Conservation (phyloP, 1,140 invertebrate species). For the Asbolus verrucosus region DNA sequence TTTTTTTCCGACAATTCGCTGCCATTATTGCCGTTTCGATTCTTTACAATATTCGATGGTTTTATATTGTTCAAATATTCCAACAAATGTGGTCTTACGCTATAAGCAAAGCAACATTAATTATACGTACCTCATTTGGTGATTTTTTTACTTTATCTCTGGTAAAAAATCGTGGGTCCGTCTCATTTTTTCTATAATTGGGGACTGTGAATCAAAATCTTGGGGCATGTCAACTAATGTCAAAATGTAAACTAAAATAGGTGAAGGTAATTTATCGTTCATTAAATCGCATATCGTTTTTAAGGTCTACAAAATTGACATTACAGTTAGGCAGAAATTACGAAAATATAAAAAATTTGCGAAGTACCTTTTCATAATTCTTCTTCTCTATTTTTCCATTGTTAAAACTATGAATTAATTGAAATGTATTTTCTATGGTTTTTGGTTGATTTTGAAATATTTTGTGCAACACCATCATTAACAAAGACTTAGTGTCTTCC, state of each 20-base stretch:
- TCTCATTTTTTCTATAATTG: conserved; percentile 52
- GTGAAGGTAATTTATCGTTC: conserved; percentile 55
- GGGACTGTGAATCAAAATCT: conserved; percentile 42
- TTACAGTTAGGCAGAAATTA: too few species aligned
- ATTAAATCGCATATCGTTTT: conserved; percentile 53
- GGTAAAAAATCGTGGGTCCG: conserved; percentile 50
- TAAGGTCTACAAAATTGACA: conserved; percentile 48
- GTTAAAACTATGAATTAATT: conserved; percentile 52
- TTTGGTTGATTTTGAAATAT: conserved; percentile 55
- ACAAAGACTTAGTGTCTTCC: conserved; percentile 55
- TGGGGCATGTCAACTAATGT: conserved; percentile 57
- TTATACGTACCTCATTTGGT: background rate
- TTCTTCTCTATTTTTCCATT: conserved; percentile 48
- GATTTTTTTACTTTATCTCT: conserved; percentile 36
- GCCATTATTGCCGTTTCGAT: conserved; percentile 4
- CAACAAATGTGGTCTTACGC: conserved; percentile 50
- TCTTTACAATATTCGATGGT: conserved; percentile 6
- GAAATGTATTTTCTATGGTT: conserved; percentile 51
- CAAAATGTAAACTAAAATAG: conserved; percentile 57
- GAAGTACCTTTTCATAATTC: conserved; percentile 54
- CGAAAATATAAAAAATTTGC: background rate
- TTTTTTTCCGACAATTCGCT: conserved; percentile 13
- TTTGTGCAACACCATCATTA: conserved; percentile 56
- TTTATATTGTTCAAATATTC: conserved; percentile 51
- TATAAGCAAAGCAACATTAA: conserved; percentile 6